These are phyloP conservation scores for Malurus cyaneus DNA, from an alignment of 2,113 vertebrate species.

Conservation along the genomic window DNA sequence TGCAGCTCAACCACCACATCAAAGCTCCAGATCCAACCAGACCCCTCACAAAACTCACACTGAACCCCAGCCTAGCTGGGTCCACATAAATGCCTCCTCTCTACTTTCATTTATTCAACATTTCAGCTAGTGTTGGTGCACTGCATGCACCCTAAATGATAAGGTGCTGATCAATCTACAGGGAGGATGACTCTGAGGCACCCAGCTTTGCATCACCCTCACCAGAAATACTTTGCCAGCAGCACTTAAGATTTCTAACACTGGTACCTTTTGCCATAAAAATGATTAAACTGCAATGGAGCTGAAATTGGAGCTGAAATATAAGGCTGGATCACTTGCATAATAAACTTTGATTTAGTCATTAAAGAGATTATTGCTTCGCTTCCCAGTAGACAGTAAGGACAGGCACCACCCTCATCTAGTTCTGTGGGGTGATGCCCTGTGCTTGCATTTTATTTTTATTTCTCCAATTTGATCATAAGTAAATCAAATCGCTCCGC, in stretches of 20 bases:
- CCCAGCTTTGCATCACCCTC: background rate
- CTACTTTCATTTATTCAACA: background rate
- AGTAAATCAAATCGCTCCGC: background rate
- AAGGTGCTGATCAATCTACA: background rate
- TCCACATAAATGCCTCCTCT: background rate
- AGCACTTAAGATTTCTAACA: background rate
- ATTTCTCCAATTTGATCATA: background rate
- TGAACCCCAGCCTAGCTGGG: background rate
- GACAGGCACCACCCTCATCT: background rate
- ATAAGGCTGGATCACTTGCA: constrained; percentile 6
- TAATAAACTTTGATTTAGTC: constrained; percentile 59
- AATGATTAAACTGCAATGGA: constrained; percentile 35
- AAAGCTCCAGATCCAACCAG: background rate
- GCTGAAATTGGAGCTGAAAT: constrained; percentile 48
- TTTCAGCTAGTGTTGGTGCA: background rate
- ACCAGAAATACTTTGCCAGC: background rate
- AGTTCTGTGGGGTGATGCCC: background rate
- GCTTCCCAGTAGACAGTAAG: background rate
- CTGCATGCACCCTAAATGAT: background rate
- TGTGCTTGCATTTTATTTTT: constrained; percentile 7
- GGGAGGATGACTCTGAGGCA: background rate
- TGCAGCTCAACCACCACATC: background rate
- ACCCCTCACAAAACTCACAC: rapidly evolving
- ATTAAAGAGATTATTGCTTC: constrained; percentile 35
- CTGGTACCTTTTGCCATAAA: constrained; percentile 47